These are phyloP conservation scores for Corythornis leucogaster DNA, from an alignment of 2,797 vertebrate genomes.

Conservation along the genomic window DNA sequence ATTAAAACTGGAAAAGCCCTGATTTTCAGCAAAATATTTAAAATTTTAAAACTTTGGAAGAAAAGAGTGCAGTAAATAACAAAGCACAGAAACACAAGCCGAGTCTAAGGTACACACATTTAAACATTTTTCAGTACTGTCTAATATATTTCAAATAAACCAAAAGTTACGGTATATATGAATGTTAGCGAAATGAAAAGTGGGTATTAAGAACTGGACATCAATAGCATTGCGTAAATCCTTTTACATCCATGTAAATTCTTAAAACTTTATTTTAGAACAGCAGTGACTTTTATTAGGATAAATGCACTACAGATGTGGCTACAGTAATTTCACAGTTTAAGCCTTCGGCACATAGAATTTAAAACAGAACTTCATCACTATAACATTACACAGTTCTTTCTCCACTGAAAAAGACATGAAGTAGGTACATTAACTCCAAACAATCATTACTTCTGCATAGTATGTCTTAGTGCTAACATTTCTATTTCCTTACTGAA, in stretches of 20 bases:
- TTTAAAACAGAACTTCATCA: conserved; percentile 4
- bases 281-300: background rate
- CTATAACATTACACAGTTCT: background rate
- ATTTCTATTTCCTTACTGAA: conserved; percentile 31
- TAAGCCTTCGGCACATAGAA: conserved; percentile 4
- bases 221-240: background rate
- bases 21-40: background rate
- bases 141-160: conserved; percentile 1
- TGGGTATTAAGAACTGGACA: background rate
- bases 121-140: background rate
- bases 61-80: background rate
- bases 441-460: conserved; percentile 21
- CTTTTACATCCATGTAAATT: conserved; percentile 21
- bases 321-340: conserved; percentile 37
- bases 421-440: conserved; percentile 27
- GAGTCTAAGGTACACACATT: background rate
- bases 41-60: background rate
- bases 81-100: background rate
- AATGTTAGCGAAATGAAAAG: background rate
- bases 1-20: background rate
- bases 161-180: background rate
- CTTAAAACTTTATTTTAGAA: conserved; percentile 33
- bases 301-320: conserved; percentile 33
- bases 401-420: background rate
- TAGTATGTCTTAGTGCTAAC: background rate